Percentiles rank a stretch among this genome's conserved stretches.
Evolutionary conservation across 2,113 vertebrate species (phyloP).

Genomic region (Hystrix cristata): DNA sequence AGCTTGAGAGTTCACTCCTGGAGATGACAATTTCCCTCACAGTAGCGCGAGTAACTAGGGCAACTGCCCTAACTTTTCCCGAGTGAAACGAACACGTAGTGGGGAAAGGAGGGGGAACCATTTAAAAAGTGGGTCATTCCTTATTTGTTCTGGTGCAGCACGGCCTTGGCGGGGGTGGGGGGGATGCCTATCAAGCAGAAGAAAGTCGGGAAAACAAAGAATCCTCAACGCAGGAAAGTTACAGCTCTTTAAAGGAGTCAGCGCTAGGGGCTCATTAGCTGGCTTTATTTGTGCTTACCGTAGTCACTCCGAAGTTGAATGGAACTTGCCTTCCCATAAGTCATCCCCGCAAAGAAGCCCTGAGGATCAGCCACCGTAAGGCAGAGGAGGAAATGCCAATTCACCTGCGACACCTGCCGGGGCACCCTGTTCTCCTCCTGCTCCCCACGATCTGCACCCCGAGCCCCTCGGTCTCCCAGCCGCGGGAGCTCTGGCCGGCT

Average conservation of each 20-base stretch:
- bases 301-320: neutral
- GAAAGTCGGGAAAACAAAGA: neutral
- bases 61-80: conserved; percentile 38
- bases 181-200: neutral
- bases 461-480: neutral
- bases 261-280: neutral
- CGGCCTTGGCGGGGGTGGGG: neutral
- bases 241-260: neutral
- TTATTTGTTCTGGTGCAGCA: conserved; percentile 40
- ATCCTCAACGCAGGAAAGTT: conserved; percentile 20
- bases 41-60: conserved; percentile 18
- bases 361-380: neutral
- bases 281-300: neutral
- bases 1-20: neutral
- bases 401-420: conserved; percentile 76
- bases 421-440: neutral
- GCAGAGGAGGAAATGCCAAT: conserved; percentile 27
- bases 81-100: conserved; percentile 38
- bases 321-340: conserved; percentile 16
- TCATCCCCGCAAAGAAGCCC: conserved; percentile 28
- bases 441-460: too few relatives aligned
- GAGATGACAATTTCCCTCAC: conserved; percentile 18
- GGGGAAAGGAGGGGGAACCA: neutral
- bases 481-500: neutral
- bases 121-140: conserved; percentile 70